Percentiles rank a stretch among this genome's conserved stretches.
These are phyloP conservation scores for Perizoma affinitatum DNA, from an alignment of 2,888 invertebrate species.

Conservation along the genomic window DNA sequence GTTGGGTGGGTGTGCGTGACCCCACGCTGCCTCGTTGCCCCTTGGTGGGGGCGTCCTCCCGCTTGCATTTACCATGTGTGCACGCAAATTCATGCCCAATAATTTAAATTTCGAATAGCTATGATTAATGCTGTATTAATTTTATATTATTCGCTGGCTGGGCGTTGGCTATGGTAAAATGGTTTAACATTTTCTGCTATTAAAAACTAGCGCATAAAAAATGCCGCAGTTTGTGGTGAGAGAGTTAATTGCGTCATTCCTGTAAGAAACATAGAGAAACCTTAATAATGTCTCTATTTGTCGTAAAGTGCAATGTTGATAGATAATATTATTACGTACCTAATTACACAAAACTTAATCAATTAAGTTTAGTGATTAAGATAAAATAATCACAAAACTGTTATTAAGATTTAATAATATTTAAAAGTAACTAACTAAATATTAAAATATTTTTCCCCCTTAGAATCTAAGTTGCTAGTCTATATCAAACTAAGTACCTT, in stretches of 20 bases:
- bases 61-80: slow-evolving; percentile 73
- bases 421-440: too few relatives aligned
- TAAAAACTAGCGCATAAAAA: neutral
- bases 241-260: slow-evolving; percentile 12
- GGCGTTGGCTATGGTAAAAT: slow-evolving; percentile 20
- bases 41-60: slow-evolving; percentile 36
- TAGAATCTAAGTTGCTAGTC: too few relatives aligned
- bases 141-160: slow-evolving; percentile 28
- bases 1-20: slow-evolving; percentile 71
- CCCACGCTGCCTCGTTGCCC: slow-evolving; percentile 50
- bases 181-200: neutral
- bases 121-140: slow-evolving; percentile 76
- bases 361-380: too few relatives aligned
- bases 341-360: too few relatives aligned
- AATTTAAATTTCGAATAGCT: slow-evolving; percentile 81
- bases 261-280: slow-evolving; percentile 10
- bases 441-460: too few relatives aligned
- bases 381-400: too few relatives aligned
- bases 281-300: neutral
- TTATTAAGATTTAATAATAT: too few relatives aligned
- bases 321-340: too few relatives aligned
- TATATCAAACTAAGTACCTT: too few relatives aligned
- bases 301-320: too few relatives aligned
- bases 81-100: slow-evolving; percentile 80
- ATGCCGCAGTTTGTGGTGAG: slow-evolving; percentile 4